Conservation (phyloP, 2,113 vertebrate genomes). For the Trogon surrucura region DNA sequence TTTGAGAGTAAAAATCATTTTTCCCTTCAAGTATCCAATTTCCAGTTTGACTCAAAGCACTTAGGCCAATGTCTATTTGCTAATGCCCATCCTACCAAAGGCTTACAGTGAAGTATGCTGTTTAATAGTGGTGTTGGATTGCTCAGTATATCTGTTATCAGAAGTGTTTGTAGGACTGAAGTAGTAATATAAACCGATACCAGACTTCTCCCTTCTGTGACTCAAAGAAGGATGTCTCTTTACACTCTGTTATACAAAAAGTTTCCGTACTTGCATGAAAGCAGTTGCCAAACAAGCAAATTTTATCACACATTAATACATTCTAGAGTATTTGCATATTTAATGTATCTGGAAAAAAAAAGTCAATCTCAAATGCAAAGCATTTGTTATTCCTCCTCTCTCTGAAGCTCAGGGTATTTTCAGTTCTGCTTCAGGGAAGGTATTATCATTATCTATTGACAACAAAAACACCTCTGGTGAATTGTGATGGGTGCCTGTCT, state of each 20-base stretch:
- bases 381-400: neutral
- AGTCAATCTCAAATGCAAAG: neutral
- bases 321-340: neutral
- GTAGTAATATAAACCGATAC: neutral
- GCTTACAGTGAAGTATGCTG: neutral
- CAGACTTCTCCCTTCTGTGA: neutral
- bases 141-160: neutral
- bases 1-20: neutral
- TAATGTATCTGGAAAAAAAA: neutral
- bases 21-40: neutral
- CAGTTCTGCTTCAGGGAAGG: neutral
- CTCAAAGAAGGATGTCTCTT: neutral
- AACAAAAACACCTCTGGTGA: neutral
- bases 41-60: neutral
- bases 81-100: neutral
- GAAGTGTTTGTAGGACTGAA: neutral
- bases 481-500: neutral
- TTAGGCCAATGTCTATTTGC: neutral
- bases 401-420: neutral
- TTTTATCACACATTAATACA: neutral
- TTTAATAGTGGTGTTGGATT: neutral
- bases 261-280: neutral
- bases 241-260: neutral
- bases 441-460: neutral
- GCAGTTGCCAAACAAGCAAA: neutral